These are phyloP conservation scores for Girardia tigrina DNA, from an alignment of 2,888 invertebrate species.

Conservation along the genomic window DNA sequence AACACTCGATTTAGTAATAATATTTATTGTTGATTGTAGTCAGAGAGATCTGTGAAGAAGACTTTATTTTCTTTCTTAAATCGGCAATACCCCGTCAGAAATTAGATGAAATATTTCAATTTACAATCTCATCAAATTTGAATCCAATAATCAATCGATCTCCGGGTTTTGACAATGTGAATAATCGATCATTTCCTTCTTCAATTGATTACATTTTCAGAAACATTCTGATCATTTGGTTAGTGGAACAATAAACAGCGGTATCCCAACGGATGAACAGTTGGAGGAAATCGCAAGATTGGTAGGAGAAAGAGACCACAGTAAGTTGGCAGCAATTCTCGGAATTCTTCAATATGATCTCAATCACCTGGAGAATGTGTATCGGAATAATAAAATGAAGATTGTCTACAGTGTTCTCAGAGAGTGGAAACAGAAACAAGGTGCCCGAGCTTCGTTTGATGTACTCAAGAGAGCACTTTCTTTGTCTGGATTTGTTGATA, in stretches of 20 bases:
- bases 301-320: slow-evolving; percentile 40
- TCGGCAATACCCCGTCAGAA: neutral
- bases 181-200: neutral
- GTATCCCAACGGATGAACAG: slow-evolving; percentile 41
- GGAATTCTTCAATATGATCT: slow-evolving; percentile 36
- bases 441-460: slow-evolving; percentile 40
- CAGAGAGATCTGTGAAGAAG: neutral
- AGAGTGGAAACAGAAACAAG: slow-evolving; percentile 42
- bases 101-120: neutral
- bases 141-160: neutral
- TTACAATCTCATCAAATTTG: neutral
- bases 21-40: too few relatives aligned
- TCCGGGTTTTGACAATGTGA: neutral
- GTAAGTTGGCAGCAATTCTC: slow-evolving; percentile 37
- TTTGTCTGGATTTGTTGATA: neutral
- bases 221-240: too few relatives aligned
- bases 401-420: slow-evolving; percentile 43
- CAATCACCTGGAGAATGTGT: slow-evolving; percentile 18
- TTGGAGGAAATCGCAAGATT: slow-evolving; percentile 41
- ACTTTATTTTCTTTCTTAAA: neutral
- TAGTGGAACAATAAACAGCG: neutral
- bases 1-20: neutral
- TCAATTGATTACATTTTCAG: neutral
- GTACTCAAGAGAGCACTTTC: slow-evolving; percentile 42
- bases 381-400: slow-evolving; percentile 24